Conservation (phyloP, 2,797 vertebrate species). For the Sebastes jordani region DNA sequence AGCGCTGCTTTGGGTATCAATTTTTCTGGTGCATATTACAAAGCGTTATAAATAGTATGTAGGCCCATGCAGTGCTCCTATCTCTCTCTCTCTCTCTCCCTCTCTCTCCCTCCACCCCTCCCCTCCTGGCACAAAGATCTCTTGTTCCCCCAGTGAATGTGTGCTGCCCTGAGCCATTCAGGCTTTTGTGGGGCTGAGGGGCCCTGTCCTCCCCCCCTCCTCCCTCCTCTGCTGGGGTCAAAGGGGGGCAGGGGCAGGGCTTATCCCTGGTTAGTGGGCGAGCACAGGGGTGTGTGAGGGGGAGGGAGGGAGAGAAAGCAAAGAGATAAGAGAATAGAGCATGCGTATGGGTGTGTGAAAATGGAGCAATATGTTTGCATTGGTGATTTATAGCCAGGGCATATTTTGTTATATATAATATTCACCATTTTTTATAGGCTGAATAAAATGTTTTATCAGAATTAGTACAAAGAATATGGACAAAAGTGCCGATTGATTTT, state of each 20-base stretch:
- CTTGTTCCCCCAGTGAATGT: constrained; percentile 85
- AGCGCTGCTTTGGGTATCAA: constrained; percentile 65
- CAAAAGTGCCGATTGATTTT: too few relatives aligned
- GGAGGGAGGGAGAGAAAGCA: constrained; percentile 17
- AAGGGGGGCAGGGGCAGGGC: constrained; percentile 79
- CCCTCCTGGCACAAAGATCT: constrained; percentile 82
- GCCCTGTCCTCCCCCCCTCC: constrained; percentile 53
- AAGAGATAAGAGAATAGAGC: constrained; percentile 53
- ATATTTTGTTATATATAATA: background rate
- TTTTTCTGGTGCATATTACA: constrained; percentile 78
- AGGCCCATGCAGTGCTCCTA: constrained; percentile 59
- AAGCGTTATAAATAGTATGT: constrained; percentile 77
- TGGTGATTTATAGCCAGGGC: constrained; percentile 1
- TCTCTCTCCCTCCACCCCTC: constrained; percentile 59
- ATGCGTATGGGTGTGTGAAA: constrained; percentile 44
- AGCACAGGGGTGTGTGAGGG: constrained; percentile 48
- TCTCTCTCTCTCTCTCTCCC: constrained; percentile 45
- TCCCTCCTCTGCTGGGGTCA: constrained; percentile 77
- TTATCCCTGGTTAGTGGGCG: constrained; percentile 77
- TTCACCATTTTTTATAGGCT: background rate
- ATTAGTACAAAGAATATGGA: background rate
- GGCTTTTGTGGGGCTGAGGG: constrained; percentile 81
- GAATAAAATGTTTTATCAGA: background rate
- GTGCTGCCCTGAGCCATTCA: constrained; percentile 83
- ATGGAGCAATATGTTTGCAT: constrained; percentile 29